Base-by-base conservation (phyloP, 2,888 invertebrate species). In the Mesopsocus fuscifrons region DNA sequence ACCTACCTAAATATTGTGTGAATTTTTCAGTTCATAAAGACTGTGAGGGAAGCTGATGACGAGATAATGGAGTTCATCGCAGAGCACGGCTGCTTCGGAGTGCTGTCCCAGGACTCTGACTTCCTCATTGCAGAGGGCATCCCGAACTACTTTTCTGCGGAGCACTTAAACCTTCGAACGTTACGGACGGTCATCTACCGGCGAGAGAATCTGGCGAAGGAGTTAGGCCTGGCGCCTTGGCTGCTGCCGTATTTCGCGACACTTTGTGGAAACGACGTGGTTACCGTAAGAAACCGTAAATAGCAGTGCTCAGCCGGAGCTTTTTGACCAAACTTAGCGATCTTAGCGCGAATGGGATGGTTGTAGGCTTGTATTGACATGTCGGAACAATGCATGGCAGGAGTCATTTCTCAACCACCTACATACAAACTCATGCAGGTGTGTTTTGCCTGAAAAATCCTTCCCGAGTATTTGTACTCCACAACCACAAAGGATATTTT, bases 91-190 rank as follows among this genome's bases (percentile, higher is more conserved):
- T 55, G 53, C 30, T 55, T 57, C 47, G 58, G 53, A 1, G 55
- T 57, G 40, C 46, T 58, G 6, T 54, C 53, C 15, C 56, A 57
- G 47, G 58, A 58, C 46, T 50, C 55, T 0, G 58, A 58, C 45
- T 58, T 53, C 47, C 47, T 55, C 13, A 55, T 57, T 21, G 52
- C 51, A 44, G 51, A 53, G 40, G 52, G 54, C 1, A 51, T 52
- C 20, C 48, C 51, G 4, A 54, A 53, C 44, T 57, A 57, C 34
- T 48, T 57, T n/a, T 55, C 55, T n/a, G 47, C 52, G 16, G 50
- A 50, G 16, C 49, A 55, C 41, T 47, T 58, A 20, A 48, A 56
- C 42, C 31, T 56, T n/a, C 44, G 52, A 13, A 49, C 47, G 4
- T 49, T 58, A 50, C 51, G 47, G 22, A 57, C 57, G 3, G 26